Evolutionary conservation across 2,797 vertebrate species (phyloP).

Genomic region (Luscinia luscinia): DNA sequence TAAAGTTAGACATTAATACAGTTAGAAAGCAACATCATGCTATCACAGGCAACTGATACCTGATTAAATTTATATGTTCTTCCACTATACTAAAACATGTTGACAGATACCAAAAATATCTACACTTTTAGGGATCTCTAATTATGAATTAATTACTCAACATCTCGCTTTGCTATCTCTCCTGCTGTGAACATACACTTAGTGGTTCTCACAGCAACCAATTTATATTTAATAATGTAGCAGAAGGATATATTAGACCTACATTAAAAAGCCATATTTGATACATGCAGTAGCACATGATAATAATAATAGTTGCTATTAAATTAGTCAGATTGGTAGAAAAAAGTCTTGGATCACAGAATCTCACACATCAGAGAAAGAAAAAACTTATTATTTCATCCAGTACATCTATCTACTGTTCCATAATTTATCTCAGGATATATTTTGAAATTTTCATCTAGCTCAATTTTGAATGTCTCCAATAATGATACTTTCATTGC

Average conservation of each 20-base stretch:
- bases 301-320: constrained; percentile 39
- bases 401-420: not conserved
- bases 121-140: constrained; percentile 45
- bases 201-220: constrained; percentile 63
- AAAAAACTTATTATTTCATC: not conserved
- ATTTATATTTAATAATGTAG: constrained; percentile 64
- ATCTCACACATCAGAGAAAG: not conserved
- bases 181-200: constrained; percentile 41
- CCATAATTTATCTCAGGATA: constrained; percentile 4
- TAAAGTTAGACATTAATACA: constrained; percentile 44
- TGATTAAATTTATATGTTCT: constrained; percentile 19
- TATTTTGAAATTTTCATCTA: not conserved
- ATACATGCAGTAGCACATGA: constrained; percentile 27
- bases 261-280: constrained; percentile 52
- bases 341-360: not conserved
- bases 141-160: constrained; percentile 69
- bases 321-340: constrained; percentile 13
- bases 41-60: constrained; percentile 51
- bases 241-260: constrained; percentile 44
- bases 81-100: constrained; percentile 27
- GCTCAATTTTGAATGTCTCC: constrained; percentile 19
- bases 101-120: constrained; percentile 22
- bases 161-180: constrained; percentile 38
- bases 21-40: constrained; percentile 42
- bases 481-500: not conserved